These are phyloP conservation scores for Dendrocopos noguchii DNA, from an alignment of 2,113 vertebrate species.

Conservation along the genomic window DNA sequence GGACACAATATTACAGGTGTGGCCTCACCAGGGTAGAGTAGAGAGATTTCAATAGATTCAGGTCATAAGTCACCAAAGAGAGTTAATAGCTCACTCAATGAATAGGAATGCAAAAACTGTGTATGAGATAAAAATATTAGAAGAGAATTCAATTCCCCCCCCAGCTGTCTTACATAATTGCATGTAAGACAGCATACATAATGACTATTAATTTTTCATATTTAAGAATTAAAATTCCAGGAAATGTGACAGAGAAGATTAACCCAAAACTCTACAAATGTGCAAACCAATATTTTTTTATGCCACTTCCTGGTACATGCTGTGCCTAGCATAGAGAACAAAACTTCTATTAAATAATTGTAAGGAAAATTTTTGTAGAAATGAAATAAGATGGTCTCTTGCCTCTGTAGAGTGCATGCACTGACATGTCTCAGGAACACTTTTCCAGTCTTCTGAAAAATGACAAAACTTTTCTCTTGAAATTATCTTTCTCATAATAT, in stretches of 20 bases:
- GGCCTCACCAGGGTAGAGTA: too few species aligned
- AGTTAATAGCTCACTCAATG: neutral
- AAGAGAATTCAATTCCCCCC: neutral
- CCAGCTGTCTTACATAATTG: neutral
- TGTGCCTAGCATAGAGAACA: neutral
- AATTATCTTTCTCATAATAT: neutral
- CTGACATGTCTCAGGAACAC: neutral
- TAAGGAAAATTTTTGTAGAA: neutral
- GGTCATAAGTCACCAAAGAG: neutral
- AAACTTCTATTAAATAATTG: neutral
- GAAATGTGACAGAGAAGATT: neutral
- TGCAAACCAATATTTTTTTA: neutral
- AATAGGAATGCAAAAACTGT: neutral
- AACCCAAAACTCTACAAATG: neutral
- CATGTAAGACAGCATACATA: neutral
- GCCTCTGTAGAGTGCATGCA: neutral
- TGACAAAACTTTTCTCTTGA: neutral
- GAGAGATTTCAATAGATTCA: neutral
- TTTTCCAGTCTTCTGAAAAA: neutral
- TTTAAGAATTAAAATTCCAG: neutral
- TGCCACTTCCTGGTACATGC: neutral
- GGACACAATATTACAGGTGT: too few species aligned
- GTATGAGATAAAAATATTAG: neutral
- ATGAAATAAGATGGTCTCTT: neutral
- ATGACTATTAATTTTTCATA: neutral